Evolutionary conservation across 2,113 vertebrate species (phyloP).

Genomic region (Amazona guildingii): DNA sequence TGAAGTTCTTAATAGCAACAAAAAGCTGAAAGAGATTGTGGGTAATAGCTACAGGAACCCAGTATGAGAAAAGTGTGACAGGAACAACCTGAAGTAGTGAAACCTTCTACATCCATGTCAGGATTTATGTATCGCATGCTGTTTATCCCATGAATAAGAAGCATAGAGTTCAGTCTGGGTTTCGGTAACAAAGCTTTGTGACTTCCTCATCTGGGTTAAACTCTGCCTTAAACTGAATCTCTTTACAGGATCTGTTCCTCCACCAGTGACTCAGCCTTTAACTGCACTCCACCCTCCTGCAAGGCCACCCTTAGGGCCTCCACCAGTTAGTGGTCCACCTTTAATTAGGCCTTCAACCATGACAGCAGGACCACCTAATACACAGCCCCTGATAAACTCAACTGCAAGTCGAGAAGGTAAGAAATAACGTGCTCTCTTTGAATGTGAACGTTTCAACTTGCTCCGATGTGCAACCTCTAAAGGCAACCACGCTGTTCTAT

Average conservation of each 20-base stretch:
- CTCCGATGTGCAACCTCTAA: neutral
- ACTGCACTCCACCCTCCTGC: slow-evolving; percentile 76
- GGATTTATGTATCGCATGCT: neutral
- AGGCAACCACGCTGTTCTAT: neutral
- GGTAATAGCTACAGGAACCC: neutral
- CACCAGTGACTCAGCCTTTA: slow-evolving; percentile 76
- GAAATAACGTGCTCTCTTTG: neutral
- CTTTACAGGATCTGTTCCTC: slow-evolving; percentile 72
- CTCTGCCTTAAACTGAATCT: slow-evolving; percentile 26
- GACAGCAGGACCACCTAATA: slow-evolving; percentile 60
- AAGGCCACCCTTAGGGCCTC: slow-evolving; percentile 76
- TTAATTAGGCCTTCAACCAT: slow-evolving; percentile 65
- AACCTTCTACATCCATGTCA: neutral
- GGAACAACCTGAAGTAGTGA: neutral
- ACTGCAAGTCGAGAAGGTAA: slow-evolving; percentile 80
- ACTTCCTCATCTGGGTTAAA: neutral
- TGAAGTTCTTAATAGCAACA: neutral
- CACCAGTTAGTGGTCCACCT: slow-evolving; percentile 68
- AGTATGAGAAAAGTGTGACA: neutral
- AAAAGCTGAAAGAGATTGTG: neutral
- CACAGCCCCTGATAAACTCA: slow-evolving; percentile 61
- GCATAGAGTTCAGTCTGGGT: neutral
- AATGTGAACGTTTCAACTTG: neutral
- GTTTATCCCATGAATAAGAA: neutral
- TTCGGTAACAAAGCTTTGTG: neutral